Conservation (phyloP, 1,140 invertebrate genomes). For the Zophobas atratus region DNA sequence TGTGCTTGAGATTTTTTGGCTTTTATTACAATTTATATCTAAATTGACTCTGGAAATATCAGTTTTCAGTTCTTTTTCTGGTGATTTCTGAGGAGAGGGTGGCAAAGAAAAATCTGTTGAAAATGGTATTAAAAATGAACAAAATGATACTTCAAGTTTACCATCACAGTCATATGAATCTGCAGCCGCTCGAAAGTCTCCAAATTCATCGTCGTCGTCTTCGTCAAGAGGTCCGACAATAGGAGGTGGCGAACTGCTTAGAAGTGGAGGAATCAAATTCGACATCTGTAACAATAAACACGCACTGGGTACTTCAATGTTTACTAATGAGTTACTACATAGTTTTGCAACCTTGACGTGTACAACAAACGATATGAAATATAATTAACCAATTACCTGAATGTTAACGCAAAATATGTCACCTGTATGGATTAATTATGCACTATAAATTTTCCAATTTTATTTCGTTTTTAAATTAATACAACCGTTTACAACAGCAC, state of each 20-base stretch:
- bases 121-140: conserved; percentile 42
- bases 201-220: conserved; percentile 77
- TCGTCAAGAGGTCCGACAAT: conserved; percentile 74
- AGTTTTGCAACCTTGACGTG: not conserved
- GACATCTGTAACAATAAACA: conserved; percentile 61
- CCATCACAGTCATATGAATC: conserved; percentile 66
- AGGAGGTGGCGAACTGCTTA: conserved; percentile 77
- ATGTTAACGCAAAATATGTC: conserved; percentile 43
- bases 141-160: conserved; percentile 51
- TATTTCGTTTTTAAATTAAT: not conserved
- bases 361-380: conserved; percentile 14
- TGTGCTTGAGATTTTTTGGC: conserved; percentile 46
- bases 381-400: conserved; percentile 31
- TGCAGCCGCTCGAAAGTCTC: conserved; percentile 71
- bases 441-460: conserved; percentile 1
- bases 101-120: conserved; percentile 69
- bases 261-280: conserved; percentile 73
- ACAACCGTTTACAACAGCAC: not conserved
- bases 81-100: conserved; percentile 68
- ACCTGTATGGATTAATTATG: conserved; percentile 27
- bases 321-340: not conserved
- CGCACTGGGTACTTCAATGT: too few relatives aligned
- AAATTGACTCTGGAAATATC: conserved; percentile 39
- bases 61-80: conserved; percentile 55
- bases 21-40: conserved; percentile 57